Conservation (phyloP, 2,797 vertebrate genomes). For the Cuculus canorus region DNA sequence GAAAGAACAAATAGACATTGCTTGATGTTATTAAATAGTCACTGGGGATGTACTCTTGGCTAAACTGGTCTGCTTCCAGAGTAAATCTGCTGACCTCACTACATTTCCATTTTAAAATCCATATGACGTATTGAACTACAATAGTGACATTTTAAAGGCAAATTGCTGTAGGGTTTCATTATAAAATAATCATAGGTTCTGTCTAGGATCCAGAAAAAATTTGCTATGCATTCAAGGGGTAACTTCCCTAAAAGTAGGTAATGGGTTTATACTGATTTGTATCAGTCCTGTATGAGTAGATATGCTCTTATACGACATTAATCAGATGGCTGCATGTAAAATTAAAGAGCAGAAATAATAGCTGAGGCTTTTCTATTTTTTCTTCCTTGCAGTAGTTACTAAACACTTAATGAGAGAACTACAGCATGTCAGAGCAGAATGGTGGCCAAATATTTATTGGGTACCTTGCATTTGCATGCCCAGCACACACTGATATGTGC, state of each 20-base stretch:
- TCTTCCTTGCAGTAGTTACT: not conserved
- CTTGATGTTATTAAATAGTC: not conserved
- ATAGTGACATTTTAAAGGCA: not conserved
- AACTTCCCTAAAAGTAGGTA: not conserved
- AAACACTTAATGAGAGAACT: not conserved
- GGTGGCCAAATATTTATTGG: not conserved
- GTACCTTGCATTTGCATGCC: not conserved
- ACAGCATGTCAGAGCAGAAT: not conserved
- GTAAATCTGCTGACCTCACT: not conserved
- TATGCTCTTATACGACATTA: not conserved
- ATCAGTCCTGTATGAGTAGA: not conserved
- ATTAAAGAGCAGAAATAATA: not conserved
- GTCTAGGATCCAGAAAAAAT: not conserved
- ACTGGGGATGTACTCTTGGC: not conserved
- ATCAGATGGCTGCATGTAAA: not conserved
- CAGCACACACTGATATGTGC: accelerated
- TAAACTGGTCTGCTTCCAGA: not conserved
- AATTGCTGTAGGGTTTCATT: not conserved
- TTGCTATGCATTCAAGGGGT: not conserved
- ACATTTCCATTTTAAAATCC: not conserved
- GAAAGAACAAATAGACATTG: not conserved
- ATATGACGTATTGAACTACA: not conserved
- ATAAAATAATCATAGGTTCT: not conserved
- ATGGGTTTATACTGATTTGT: not conserved
- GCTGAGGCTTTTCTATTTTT: not conserved